Evolutionary conservation across 1,140 invertebrate genomes (phyloP), one percentile per base, ranked within the genome.

Genomic region (Drosophila funebris): DNA sequence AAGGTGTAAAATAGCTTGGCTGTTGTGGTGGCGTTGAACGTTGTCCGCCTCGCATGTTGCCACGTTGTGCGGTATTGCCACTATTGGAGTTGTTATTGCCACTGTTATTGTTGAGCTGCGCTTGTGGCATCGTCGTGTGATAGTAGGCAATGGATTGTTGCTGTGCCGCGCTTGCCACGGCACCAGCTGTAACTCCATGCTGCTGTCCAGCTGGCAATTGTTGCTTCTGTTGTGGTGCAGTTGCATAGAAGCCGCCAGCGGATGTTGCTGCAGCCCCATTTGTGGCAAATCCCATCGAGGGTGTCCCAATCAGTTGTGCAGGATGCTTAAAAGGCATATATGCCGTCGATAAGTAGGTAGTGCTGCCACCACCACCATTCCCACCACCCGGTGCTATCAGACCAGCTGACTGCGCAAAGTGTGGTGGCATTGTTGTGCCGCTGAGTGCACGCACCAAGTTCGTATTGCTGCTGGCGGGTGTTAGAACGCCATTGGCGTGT

Each of bases 381-480:
- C 27, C 31, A 53, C 61, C 48, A 41, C 67, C 8, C 18, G 78
- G 27, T 29, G 81, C 64, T 31, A 85, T 85, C 79, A 88, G 78
- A n/a, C 84, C 82, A 70, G 83, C 78, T 88, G 84, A 67, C 39
- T 39, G 78, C 50, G 58, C n/a, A 36, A 68, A 84, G 31, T 77
- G 76, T 18, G 76, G 78, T 41, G 66, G 69, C 29, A 88, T 5
- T 20, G 66, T 54, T 8, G 62, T 18, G n/a, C 57, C 87, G 70
- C 52, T 79, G 6, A 82, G 14, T 3, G 75, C 62, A 4, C 72
- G 75, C 2, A 71, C 67, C 13, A 88, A n/a, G 22, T 57, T 83
- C 8, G 78, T 54, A 33, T 57, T 64, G 41, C 75, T 64, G 36
- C 50, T 69, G n/a, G 66, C 14, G 11, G 81, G 58, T n/a, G 70